phyloP scores from a whole-genome alignment of 2,888 invertebrate genomes.

The Pandemis corylana region DNA sequence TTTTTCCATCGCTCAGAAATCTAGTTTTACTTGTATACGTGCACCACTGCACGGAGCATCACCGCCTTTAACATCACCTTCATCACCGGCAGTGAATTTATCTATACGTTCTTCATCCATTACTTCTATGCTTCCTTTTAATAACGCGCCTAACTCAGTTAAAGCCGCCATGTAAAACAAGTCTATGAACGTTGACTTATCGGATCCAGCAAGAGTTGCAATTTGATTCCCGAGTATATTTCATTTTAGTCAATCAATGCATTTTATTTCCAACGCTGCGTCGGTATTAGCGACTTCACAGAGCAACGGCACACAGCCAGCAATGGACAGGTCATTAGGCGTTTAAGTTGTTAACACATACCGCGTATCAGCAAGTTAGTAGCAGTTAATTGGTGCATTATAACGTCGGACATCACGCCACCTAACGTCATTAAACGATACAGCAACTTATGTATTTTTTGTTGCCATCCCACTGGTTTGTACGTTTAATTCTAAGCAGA shows the following conservation, averaged over 20 bases:
- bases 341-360: conserved; percentile 14
- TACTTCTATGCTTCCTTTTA: conserved; percentile 11
- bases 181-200: background rate
- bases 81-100: conserved; percentile 13
- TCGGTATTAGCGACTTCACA: background rate
- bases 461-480: conserved; percentile 50
- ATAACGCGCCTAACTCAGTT: background rate
- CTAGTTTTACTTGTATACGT: conserved; percentile 68
- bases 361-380: conserved; percentile 22
- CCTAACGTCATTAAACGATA: conserved; percentile 50
- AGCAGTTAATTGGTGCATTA: conserved; percentile 49
- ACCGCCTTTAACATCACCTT: conserved; percentile 23
- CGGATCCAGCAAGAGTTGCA: background rate
- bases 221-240: conserved; percentile 2
- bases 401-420: conserved; percentile 61
- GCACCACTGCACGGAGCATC: conserved; percentile 57
- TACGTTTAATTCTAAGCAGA: conserved; percentile 55
- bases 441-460: conserved; percentile 46
- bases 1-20: conserved; percentile 61
- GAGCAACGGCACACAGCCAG: background rate
- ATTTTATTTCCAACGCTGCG: conserved; percentile 1
- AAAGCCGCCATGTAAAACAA: conserved; percentile 14
- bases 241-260: background rate
- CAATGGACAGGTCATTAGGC: conserved; percentile 10
- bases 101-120: conserved; percentile 22